Evolutionary conservation across 2,888 invertebrate genomes (phyloP).

Genomic region (Epinotia nisella): DNA sequence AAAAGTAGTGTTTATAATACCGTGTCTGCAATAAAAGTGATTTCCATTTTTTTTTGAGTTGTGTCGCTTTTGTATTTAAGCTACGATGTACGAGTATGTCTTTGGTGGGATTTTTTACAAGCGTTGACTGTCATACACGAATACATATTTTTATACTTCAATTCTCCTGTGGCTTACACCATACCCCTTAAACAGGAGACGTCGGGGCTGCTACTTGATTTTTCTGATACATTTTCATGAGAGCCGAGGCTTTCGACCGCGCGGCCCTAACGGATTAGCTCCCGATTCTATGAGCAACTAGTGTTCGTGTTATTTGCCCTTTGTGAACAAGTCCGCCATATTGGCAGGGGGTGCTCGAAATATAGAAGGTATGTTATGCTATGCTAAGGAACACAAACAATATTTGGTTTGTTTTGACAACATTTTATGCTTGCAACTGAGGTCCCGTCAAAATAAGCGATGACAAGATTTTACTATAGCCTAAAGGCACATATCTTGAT

Average conservation of each 20-base stretch:
- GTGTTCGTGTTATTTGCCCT: constrained; percentile 45
- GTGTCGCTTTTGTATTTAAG: no score
- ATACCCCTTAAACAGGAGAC: constrained; percentile 55
- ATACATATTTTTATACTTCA: neutral
- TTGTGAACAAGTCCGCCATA: constrained; percentile 23
- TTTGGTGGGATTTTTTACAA: no score
- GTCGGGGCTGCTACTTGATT: constrained; percentile 75
- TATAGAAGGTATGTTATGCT: neutral
- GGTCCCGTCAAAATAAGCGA: neutral
- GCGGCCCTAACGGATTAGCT: constrained; percentile 72
- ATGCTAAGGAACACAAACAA: constrained; percentile 8
- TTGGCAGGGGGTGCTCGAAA: constrained; percentile 24
- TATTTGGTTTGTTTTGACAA: neutral
- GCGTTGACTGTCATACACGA: no score
- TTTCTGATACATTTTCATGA: constrained; percentile 85
- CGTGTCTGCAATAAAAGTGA: no score
- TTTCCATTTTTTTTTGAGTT: no score
- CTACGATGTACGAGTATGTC: no score
- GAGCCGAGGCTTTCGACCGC: constrained; percentile 65
- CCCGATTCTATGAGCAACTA: constrained; percentile 51
- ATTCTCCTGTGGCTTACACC: constrained; percentile 53
- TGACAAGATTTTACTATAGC: no score
- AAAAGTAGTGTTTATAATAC: no score
- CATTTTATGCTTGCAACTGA: neutral
- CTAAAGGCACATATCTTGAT: no score